These are phyloP conservation scores for Leptopilina syphax DNA, from an alignment of 2,888 invertebrate genomes.

Conservation along the genomic window DNA sequence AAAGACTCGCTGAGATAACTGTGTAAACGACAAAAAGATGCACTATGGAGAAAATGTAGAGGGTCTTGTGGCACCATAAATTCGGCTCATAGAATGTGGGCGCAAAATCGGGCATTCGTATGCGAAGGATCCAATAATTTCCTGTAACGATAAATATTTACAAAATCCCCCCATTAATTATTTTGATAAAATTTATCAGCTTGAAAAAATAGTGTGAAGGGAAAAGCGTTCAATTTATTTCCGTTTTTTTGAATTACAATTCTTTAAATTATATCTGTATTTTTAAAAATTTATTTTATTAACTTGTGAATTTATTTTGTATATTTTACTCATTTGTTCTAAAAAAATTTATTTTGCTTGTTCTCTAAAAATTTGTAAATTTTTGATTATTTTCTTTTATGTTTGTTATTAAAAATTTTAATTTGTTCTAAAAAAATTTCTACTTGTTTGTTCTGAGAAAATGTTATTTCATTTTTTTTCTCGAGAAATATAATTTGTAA, in stretches of 20 bases:
- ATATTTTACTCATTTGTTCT: background rate
- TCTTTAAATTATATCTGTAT: background rate
- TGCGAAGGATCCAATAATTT: slow-evolving; percentile 87
- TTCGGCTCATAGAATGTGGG: slow-evolving; percentile 87
- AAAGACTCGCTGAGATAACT: slow-evolving; percentile 79
- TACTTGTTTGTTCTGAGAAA: too few species aligned
- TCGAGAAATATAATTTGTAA: background rate
- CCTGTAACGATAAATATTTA: slow-evolving; percentile 59
- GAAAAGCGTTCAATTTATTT: background rate
- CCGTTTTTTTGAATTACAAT: background rate
- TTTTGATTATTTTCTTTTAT: too few species aligned
- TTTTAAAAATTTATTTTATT: background rate
- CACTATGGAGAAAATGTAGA: slow-evolving; percentile 87
- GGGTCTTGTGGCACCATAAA: slow-evolving; percentile 87
- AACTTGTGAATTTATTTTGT: background rate
- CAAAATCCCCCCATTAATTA: slow-evolving; percentile 21
- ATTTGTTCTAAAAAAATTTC: too few species aligned
- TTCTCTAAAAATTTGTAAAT: too few species aligned
- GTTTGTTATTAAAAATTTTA: too few species aligned
- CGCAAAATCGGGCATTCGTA: slow-evolving; percentile 87
- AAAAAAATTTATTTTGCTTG: too few species aligned
- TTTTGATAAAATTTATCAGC: slow-evolving; percentile 14
- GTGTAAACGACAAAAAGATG: slow-evolving; percentile 86
- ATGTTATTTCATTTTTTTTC: too few species aligned
- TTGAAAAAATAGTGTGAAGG: background rate